Evolutionary conservation across 2,888 invertebrate species (phyloP), one percentile per base, ranked within the genome.

Genomic region (Eupeodes latifasciatus): DNA sequence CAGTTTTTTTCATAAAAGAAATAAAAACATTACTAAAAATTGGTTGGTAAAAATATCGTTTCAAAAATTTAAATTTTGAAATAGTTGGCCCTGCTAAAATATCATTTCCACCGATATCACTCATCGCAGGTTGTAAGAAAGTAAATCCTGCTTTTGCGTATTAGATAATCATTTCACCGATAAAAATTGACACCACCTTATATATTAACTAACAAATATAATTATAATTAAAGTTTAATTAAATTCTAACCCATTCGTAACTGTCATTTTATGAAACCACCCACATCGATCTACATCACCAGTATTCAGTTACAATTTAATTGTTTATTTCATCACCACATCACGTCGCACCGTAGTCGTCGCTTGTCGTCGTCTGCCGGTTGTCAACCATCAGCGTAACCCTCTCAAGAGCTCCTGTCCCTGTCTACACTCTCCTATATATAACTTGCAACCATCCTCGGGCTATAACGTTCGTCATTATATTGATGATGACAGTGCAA

Each of bases 401-500:
- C 34, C 34, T 57, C 57, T 6, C 5, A 57, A 12, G 27, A 27
- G 12, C 10, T 16, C 16, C 16, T 57, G 5, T 12, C 11, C 11
- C 16, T 57, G 5, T 12, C 11, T 19, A 5, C 55, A 11, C 12
- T 34, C 57, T 34, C 27, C 27, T 27, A 59, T 3, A 27, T 27
- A 27, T 34, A 34, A 14, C 12, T 59, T 59, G 5, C 57, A 47
- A 12, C 14, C 40, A 55, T 59, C 53, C 51, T 40, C 59, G 4
- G 47, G 53, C 36, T 49, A 5, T 55, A 36, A 36, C 10, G n/a
- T 44, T 40, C 67, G 19, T 55, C 16, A 77, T 59, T 11, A 36
- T 36, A 44, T 44, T 72, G 71, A 62, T 74, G 67, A 16, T 72
- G 71, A 55, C 79, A 61, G 7, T 69, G 51, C 71, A 57, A 44